Percentiles rank a stretch among this genome's conserved stretches.
These are phyloP conservation scores for Sinocyclocheilus rhinocerous DNA, from an alignment of 2,113 vertebrate genomes.

Conservation along the genomic window DNA sequence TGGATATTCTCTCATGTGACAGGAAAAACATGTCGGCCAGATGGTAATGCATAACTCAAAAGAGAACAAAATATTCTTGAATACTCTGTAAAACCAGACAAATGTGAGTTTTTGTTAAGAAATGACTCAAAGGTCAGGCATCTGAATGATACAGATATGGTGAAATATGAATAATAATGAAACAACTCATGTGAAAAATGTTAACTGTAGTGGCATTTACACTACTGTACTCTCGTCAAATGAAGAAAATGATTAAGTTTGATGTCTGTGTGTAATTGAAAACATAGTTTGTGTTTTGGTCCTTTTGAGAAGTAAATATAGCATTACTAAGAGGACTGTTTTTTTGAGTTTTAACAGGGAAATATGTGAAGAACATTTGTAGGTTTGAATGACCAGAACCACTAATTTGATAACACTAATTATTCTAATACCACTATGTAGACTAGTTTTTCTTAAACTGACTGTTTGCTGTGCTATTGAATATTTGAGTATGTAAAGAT, in stretches of 20 bases:
- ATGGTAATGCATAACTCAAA: constrained; percentile 53
- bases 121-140: constrained; percentile 13
- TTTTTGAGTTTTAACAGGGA: constrained; percentile 55
- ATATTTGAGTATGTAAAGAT: constrained; percentile 61
- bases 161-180: constrained; percentile 19
- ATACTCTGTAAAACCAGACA: neutral
- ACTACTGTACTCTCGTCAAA: neutral
- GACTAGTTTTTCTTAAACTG: constrained; percentile 46
- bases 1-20: constrained; percentile 68
- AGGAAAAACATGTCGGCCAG: constrained; percentile 60
- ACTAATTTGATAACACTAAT: constrained; percentile 56
- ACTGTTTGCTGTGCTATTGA: constrained; percentile 60
- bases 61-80: constrained; percentile 51
- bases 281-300: constrained; percentile 74
- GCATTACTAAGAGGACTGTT: constrained; percentile 43
- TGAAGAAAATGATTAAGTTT: neutral
- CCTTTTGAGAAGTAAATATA: constrained; percentile 66
- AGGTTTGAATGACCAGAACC: constrained; percentile 64
- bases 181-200: constrained; percentile 13
- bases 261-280: constrained; percentile 44
- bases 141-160: constrained; percentile 9
- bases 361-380: constrained; percentile 54
- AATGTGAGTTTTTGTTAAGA: constrained; percentile 20
- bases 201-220: constrained; percentile 13
- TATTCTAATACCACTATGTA: constrained; percentile 49